phyloP scores from a whole-genome alignment of 2,113 vertebrate genomes.

The Beaufortia kweichowensis region DNA sequence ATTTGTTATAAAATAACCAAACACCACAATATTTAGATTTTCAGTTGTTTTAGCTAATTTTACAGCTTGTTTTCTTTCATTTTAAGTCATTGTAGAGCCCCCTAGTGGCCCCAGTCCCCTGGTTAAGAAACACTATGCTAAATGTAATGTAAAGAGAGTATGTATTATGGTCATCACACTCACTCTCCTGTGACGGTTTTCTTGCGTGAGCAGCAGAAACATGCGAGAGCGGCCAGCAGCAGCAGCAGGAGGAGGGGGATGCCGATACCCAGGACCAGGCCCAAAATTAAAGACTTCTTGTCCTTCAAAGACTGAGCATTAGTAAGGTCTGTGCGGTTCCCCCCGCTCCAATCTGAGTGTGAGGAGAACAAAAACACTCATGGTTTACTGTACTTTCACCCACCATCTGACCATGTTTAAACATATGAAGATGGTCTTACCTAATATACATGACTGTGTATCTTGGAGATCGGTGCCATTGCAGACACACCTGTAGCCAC shows the following conservation, averaged over 20 bases:
- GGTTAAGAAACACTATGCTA: too few species aligned
- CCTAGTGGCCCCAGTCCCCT: too few species aligned
- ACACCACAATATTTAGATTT: too few species aligned
- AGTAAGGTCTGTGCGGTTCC: slow-evolving; percentile 35
- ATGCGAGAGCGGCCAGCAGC: slow-evolving; percentile 69
- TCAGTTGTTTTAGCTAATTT: too few species aligned
- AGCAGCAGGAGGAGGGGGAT: slow-evolving; percentile 76
- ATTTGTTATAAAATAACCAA: too few species aligned
- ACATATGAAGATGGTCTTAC: slow-evolving; percentile 57
- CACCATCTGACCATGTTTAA: not conserved
- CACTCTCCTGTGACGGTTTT: slow-evolving; percentile 73
- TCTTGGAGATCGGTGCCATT: slow-evolving; percentile 72
- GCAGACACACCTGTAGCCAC: slow-evolving; percentile 79
- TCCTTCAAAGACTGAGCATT: not conserved
- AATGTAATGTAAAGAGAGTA: too few species aligned
- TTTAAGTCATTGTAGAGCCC: too few species aligned
- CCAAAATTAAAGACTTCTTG: slow-evolving; percentile 66
- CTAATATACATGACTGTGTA: slow-evolving; percentile 67
- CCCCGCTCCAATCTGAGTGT: slow-evolving; percentile 48
- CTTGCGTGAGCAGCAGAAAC: slow-evolving; percentile 69
- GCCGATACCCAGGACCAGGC: slow-evolving; percentile 78
- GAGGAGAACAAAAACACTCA: not conserved
- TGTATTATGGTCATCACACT: too few species aligned
- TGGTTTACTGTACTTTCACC: not conserved
- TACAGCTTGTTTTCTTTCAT: too few species aligned